phyloP scores from a whole-genome alignment of 1,140 invertebrate genomes.

The Brachionus manjavacas region DNA sequence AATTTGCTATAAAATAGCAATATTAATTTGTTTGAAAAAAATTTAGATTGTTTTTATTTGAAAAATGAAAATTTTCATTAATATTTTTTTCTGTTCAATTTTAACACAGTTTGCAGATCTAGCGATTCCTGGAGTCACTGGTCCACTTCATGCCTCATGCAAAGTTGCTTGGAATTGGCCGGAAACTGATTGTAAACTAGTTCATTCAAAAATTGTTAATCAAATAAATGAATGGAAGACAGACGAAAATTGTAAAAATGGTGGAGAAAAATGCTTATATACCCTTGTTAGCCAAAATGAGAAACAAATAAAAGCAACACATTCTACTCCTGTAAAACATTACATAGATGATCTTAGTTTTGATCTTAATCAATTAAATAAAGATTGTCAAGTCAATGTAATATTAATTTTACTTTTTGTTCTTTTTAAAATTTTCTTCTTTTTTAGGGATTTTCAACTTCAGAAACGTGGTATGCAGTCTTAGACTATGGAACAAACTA shows the following conservation, averaged over 20 bases:
- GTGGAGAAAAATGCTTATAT: slow-evolving; percentile 57
- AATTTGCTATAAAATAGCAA: background rate
- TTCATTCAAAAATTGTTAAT: slow-evolving; percentile 44
- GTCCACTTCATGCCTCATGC: slow-evolving; percentile 43
- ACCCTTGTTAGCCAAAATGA: slow-evolving; percentile 45
- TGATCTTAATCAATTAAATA: slow-evolving; percentile 47
- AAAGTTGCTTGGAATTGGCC: slow-evolving; percentile 40
- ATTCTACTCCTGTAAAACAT: slow-evolving; percentile 54
- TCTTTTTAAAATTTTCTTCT: slow-evolving; percentile 43
- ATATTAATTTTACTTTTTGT: slow-evolving; percentile 45
- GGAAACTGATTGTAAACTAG: slow-evolving; percentile 33
- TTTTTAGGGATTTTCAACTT: slow-evolving; percentile 54
- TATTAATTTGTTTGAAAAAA: background rate
- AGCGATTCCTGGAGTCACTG: slow-evolving; percentile 2
- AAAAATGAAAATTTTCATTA: background rate
- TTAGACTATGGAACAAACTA: slow-evolving; percentile 61
- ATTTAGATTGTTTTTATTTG: background rate
- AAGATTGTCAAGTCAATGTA: slow-evolving; percentile 51
- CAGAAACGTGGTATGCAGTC: slow-evolving; percentile 58
- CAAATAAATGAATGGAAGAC: slow-evolving; percentile 51
- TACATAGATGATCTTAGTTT: slow-evolving; percentile 58
- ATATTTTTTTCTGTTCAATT: background rate
- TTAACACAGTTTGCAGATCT: background rate
- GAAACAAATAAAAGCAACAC: slow-evolving; percentile 51
- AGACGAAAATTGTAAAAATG: slow-evolving; percentile 47